Conservation (phyloP, 1,140 invertebrate species). For the Laodelphax striatellus region DNA sequence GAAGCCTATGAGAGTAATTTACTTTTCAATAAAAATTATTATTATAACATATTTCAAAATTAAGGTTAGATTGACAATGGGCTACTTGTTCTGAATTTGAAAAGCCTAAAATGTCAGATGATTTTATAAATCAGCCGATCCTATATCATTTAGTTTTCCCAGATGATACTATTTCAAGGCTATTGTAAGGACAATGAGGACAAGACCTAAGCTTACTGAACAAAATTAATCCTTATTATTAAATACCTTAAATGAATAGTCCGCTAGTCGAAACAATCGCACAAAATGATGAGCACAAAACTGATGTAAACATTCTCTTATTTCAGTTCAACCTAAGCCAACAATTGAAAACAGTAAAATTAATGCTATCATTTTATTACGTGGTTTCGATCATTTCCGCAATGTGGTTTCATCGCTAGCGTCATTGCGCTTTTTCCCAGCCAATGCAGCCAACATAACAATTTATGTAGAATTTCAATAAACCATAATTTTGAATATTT, state of each 20-base stretch:
- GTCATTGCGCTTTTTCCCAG: background rate
- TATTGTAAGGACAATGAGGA: constrained; percentile 14
- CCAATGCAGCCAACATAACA: too few species aligned
- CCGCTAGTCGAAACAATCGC: background rate
- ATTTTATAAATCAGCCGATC: constrained; percentile 20
- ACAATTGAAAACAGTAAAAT: constrained; percentile 1
- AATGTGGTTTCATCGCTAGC: background rate
- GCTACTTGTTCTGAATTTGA: background rate
- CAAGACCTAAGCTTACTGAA: background rate
- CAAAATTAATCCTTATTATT: background rate
- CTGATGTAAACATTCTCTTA: background rate
- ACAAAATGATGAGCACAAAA: background rate
- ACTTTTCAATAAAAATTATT: background rate
- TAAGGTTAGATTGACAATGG: background rate
- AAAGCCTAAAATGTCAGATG: constrained; percentile 14
- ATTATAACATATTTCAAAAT: background rate
- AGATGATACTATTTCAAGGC: constrained; percentile 22
- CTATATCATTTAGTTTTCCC: constrained; percentile 15
- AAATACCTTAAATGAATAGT: background rate
- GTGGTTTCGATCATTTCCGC: background rate
- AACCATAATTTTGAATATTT: too few species aligned
- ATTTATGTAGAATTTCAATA: too few species aligned
- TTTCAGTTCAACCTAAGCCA: background rate
- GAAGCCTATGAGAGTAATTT: background rate
- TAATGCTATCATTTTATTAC: background rate